phyloP scores from a whole-genome alignment of 2,888 invertebrate species.

The Limnephilus rhombicus region DNA sequence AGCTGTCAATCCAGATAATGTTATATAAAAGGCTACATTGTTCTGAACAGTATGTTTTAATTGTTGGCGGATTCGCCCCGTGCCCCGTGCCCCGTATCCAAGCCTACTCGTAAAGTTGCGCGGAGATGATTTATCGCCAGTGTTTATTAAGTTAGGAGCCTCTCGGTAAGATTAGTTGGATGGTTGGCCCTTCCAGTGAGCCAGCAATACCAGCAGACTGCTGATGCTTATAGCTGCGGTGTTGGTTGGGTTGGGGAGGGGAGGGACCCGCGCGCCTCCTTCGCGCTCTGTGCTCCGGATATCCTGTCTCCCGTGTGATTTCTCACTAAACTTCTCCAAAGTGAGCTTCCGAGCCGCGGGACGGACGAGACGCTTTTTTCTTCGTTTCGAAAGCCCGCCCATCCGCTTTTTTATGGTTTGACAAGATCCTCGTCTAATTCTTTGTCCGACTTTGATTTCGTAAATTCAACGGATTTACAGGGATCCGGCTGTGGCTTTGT shows the following conservation, averaged over 20 bases:
- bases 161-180: neutral
- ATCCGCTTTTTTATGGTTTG: neutral
- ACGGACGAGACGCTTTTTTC: conserved; percentile 22
- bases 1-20: no score
- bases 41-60: neutral
- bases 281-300: conserved; percentile 46
- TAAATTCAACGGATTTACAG: neutral
- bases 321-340: conserved; percentile 35
- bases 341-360: conserved; percentile 22
- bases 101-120: neutral
- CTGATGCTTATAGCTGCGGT: neutral
- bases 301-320: conserved; percentile 51
- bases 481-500: neutral
- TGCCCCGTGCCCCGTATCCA: neutral
- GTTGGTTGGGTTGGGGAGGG: neutral
- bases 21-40: no score
- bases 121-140: neutral
- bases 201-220: neutral
- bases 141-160: conserved; percentile 23
- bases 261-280: conserved; percentile 54
- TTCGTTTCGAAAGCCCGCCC: neutral
- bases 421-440: neutral
- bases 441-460: neutral
- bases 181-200: no score
- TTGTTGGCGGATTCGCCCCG: neutral